A percentile compares a stretch with the other conserved stretches of the same genome.
phyloP scores from a whole-genome alignment of 1,140 invertebrate species.

The Temnothorax nylanderi region DNA sequence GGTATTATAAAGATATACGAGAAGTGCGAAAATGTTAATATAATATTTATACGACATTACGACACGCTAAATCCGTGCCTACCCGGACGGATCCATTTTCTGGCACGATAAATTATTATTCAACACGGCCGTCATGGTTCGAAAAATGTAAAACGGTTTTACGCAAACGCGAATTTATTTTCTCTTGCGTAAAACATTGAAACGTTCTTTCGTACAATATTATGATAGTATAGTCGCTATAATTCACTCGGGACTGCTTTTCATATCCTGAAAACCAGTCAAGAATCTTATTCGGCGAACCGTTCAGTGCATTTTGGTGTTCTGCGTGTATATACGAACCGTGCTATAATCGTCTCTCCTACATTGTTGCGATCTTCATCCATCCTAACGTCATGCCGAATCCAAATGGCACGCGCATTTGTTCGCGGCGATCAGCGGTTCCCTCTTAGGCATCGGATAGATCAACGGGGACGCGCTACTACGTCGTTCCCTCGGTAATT shows the following conservation, averaged over 20 bases:
- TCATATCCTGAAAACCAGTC: not conserved
- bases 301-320: constrained; percentile 31
- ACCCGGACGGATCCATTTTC: not conserved
- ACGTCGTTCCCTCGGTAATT: constrained; percentile 58
- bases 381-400: constrained; percentile 19
- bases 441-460: constrained; percentile 33
- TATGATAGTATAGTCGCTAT: not conserved
- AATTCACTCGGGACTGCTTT: not conserved
- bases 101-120: constrained; percentile 47
- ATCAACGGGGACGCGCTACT: not conserved
- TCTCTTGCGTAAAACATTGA: not conserved
- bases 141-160: constrained; percentile 25
- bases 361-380: constrained; percentile 19
- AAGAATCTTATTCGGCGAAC: not conserved
- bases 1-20: not conserved
- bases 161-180: constrained; percentile 37
- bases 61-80: constrained; percentile 24
- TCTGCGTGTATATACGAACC: not conserved
- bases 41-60: constrained; percentile 61
- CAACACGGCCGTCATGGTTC: not conserved
- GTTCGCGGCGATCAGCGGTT: constrained; percentile 76
- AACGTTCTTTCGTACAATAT: constrained; percentile 21
- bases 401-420: constrained; percentile 69
- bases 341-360: constrained; percentile 35
- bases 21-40: constrained; percentile 31